Evolutionary conservation across 1,140 invertebrate species (phyloP), one percentile per base, ranked within the genome.

Genomic region (Sesamia nonagrioides): DNA sequence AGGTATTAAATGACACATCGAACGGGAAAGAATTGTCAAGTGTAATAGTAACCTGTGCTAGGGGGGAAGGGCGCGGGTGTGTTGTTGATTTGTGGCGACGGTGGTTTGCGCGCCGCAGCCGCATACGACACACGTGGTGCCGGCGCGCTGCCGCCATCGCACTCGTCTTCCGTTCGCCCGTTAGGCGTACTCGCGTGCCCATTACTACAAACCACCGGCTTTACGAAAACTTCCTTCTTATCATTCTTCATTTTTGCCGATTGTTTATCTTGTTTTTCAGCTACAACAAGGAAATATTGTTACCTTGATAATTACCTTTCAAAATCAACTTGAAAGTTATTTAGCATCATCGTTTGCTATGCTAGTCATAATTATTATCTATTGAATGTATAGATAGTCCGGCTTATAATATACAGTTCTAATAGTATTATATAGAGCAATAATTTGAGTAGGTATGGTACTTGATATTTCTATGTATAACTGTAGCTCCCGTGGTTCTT

Each of bases 61-160:
- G 84, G 82, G 33, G 87, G 85, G 81, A 90, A 91, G 80, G 89
- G 89, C 77, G 88, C 83, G 50, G 88, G 84, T 45, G 84, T 84
- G 79, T 82, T 90, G 80, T 85, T 89, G 75, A 82, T 80, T 50
- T 88, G 89, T 72, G 91, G 90, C 52, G 93, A 92, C 50, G 86
- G 80, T n/a, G 91, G 89, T 82, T 94, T 94, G 69, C 91, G 88
- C 61, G 93, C 92, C 17, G 93, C 93, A 50, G 93, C 93, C 40
- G 93, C 93, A 76, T 95, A 95, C 11, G 93, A 95, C 40, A 91
- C 93, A 73, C 91, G 89, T 63, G 92, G 88, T n/a, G 84, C 73
- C 48, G 83, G 50, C 33, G 61, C 81, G 63, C 61, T 86, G 48
- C 83, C 87, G 79, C 93, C 93, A 72, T 92, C 92, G 42, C 93